Evolutionary conservation across 2,888 invertebrate genomes (phyloP).

Genomic region (Heliconius ismenius): DNA sequence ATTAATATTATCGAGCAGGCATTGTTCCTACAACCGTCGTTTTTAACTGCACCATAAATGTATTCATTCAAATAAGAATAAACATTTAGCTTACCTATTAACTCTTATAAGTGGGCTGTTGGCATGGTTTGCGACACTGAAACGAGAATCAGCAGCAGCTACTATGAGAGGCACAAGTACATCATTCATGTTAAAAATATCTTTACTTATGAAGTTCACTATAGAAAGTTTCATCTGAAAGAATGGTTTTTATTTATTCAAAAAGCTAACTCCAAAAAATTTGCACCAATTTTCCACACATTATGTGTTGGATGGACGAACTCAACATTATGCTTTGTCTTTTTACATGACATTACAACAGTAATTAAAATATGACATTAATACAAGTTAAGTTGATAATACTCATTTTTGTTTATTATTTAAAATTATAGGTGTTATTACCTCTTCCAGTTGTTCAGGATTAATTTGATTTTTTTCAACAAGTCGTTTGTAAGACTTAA

Average conservation of each 20-base stretch:
- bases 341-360: too few relatives aligned
- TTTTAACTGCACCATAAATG: not conserved
- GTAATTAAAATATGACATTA: not conserved
- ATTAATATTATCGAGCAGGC: not conserved
- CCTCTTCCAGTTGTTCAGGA: conserved; percentile 91
- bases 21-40: not conserved
- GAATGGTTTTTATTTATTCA: conserved; percentile 12
- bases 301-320: too few relatives aligned
- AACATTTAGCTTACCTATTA: conserved; percentile 77
- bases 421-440: conserved; percentile 50
- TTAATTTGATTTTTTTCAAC: conserved; percentile 86
- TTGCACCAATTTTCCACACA: too few relatives aligned
- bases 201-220: conserved; percentile 90
- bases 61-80: not conserved
- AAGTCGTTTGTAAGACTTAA: conserved; percentile 88
- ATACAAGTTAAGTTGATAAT: not conserved
- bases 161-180: conserved; percentile 89
- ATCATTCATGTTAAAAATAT: conserved; percentile 88
- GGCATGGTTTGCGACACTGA: conserved; percentile 93
- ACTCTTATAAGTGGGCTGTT: conserved; percentile 92
- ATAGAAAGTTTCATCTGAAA: conserved; percentile 76
- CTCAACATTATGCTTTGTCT: too few relatives aligned
- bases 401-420: not conserved
- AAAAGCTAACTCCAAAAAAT: too few relatives aligned
- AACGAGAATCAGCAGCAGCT: conserved; percentile 93